These are phyloP conservation scores for Ophion obscuratus DNA, from an alignment of 2,888 invertebrate species.

Conservation along the genomic window DNA sequence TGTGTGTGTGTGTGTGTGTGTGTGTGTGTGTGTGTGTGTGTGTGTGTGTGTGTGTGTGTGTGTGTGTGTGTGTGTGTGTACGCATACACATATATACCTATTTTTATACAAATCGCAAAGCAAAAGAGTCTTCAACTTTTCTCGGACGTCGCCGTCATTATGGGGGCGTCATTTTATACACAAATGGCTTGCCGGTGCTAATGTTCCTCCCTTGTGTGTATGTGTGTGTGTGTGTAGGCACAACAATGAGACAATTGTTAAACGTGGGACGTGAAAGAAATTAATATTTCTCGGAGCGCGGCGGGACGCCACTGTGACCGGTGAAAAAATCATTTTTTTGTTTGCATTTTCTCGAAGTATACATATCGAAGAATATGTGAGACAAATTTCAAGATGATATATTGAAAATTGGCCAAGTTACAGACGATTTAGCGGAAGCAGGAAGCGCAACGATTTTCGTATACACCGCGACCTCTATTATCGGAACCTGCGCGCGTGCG, in stretches of 20 bases:
- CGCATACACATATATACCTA: constrained; percentile 53
- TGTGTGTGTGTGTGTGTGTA: constrained; percentile 72
- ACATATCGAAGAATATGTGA: too few species aligned
- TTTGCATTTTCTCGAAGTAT: too few species aligned
- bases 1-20: constrained; percentile 74
- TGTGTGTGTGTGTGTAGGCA: too few species aligned
- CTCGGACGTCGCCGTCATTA: constrained; percentile 41
- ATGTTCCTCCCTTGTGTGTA: not conserved
- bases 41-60: too few species aligned
- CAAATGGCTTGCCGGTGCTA: constrained; percentile 29
- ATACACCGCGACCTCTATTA: too few species aligned
- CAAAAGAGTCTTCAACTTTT: constrained; percentile 75
- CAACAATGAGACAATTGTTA: constrained; percentile 28
- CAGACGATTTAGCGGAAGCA: not conserved
- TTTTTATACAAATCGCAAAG: constrained; percentile 77
- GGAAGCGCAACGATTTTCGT: too few species aligned
- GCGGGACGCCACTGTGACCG: too few species aligned
- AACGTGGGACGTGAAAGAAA: constrained; percentile 27
- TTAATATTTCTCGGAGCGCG: constrained; percentile 36
- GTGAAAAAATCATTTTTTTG: too few species aligned
- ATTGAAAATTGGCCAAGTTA: too few species aligned
- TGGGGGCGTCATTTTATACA: constrained; percentile 43
- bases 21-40: constrained; percentile 72
- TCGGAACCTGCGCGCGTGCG: too few species aligned
- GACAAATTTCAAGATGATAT: too few species aligned